Conservation (phyloP, 2,888 invertebrate genomes). For the Gasteruption jaculator region DNA sequence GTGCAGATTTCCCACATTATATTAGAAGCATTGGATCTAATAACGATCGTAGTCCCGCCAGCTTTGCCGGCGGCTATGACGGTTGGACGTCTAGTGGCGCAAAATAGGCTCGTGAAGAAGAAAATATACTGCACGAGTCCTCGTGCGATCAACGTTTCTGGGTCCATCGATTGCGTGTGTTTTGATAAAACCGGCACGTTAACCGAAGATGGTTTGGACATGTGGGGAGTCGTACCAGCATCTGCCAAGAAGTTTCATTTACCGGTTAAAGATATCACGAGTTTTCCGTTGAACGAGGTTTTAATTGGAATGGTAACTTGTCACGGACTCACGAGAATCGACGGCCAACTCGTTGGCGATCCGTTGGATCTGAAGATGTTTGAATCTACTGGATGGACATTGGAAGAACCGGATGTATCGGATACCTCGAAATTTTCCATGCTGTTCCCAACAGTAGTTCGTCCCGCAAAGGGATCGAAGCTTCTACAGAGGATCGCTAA, state of each 20-base stretch:
- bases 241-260: conserved; percentile 51
- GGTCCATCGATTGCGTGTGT: conserved; percentile 82
- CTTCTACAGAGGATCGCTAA: conserved; percentile 26
- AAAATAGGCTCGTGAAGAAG: conserved; percentile 71
- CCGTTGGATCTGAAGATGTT: conserved; percentile 97
- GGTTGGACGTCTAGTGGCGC: conserved; percentile 88
- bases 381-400: conserved; percentile 85
- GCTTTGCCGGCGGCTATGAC: conserved; percentile 97
- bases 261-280: conserved; percentile 54
- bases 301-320: conserved; percentile 84
- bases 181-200: conserved; percentile 96
- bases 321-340: conserved; percentile 88
- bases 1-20: conserved; percentile 62
- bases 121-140: conserved; percentile 90
- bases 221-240: conserved; percentile 84
- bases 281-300: conserved; percentile 56
- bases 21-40: conserved; percentile 81
- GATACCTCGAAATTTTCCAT: conserved; percentile 83
- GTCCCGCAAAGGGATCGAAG: conserved; percentile 53
- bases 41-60: conserved; percentile 94
- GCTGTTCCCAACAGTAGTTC: conserved; percentile 81
- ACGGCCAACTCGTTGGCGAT: conserved; percentile 84
- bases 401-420: conserved; percentile 83
- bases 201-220: conserved; percentile 93
- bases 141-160: conserved; percentile 88